Evolutionary conservation across 1,140 invertebrate genomes (phyloP), one percentile per base, ranked within the genome.

Genomic region (Rhopalosiphum padi): DNA sequence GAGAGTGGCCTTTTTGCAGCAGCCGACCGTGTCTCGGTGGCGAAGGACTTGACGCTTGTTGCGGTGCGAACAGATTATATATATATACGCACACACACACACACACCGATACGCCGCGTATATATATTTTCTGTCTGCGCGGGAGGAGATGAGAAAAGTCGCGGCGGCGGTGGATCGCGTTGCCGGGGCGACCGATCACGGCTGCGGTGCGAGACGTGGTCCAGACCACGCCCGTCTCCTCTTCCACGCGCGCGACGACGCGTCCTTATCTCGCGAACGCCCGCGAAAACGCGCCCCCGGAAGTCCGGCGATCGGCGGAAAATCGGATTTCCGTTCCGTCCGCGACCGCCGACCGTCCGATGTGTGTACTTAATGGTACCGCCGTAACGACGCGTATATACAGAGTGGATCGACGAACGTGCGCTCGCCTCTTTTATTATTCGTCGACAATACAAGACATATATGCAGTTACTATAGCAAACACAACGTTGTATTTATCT

Each of bases 11-110:
- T 85, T 85, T 85, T 37, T 11, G 21, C 41, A 41, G 85, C 25
- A 25, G n/a, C 85, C 23, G 46, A 25, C 86, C 60, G 60, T 68
- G 60, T 68, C 60, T 68, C 60, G 30, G 60, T 68, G 85, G 86
- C 85, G 86, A 35, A 68, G 51, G 88, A 90, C 51, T 55, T 37
- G 88, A 60, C 35, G 88, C 88, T 90, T 90, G 88, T 90, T 55
- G 88, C 88, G 88, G 88, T 41, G 88, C 88, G 88, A 60, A 90
- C 51, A 90, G 88, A 90, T 90, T 90, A 68, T 68, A 30, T 4
- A 15, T 30, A n/a, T 30, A 68, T 30, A 60, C 9, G 22, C 48
- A 51, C 48, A 18, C 48, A 35, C n/a, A 55, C n/a, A 55, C 55
- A 25, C 55, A 60, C 30, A 30, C 60, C 60, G 4, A 18, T n/a